Conservation (phyloP, 1,140 invertebrate genomes). For the Acromyrmex echinatior region DNA sequence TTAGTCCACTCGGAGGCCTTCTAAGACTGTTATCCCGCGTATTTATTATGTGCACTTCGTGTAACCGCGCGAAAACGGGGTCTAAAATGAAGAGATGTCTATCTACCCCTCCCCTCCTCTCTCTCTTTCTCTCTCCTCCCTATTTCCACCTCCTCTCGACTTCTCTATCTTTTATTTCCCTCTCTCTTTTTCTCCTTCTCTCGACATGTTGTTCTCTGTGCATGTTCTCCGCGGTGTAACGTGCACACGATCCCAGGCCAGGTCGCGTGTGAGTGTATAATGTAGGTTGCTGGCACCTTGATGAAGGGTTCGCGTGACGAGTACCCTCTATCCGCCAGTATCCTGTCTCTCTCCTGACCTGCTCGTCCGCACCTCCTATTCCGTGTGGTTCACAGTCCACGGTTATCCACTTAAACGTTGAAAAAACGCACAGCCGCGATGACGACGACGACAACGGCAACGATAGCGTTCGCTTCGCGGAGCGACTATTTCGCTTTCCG, state of each 20-base stretch:
- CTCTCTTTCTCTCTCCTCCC: not conserved
- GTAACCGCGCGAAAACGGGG: conserved; percentile 57
- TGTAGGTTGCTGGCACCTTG: conserved; percentile 83
- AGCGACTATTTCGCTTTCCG: conserved; percentile 9
- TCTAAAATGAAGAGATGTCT: conserved; percentile 70
- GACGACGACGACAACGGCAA: conserved; percentile 18
- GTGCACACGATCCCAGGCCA: conserved; percentile 69
- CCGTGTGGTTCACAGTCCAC: conserved; percentile 66
- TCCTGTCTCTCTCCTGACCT: conserved; percentile 84
- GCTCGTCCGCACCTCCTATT: conserved; percentile 83
- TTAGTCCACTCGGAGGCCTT: conserved; percentile 50
- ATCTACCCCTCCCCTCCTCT: conserved; percentile 3
- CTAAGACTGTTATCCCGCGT: conserved; percentile 55
- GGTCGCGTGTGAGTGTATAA: conserved; percentile 82
- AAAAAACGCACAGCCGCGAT: conserved; percentile 67
- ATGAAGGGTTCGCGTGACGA: conserved; percentile 86
- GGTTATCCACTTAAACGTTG: conserved; percentile 73
- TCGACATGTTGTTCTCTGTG: conserved; percentile 58
- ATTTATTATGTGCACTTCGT: conserved; percentile 61
- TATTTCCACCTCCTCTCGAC: conserved; percentile 44
- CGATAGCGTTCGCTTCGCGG: conserved; percentile 15
- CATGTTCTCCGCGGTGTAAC: conserved; percentile 70
- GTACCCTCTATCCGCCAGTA: conserved; percentile 81
- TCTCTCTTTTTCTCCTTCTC: conserved; percentile 61
- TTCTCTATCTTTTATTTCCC: conserved; percentile 63